phyloP scores from a whole-genome alignment of 2,113 vertebrate species.

The Pterophyllum scalare region DNA sequence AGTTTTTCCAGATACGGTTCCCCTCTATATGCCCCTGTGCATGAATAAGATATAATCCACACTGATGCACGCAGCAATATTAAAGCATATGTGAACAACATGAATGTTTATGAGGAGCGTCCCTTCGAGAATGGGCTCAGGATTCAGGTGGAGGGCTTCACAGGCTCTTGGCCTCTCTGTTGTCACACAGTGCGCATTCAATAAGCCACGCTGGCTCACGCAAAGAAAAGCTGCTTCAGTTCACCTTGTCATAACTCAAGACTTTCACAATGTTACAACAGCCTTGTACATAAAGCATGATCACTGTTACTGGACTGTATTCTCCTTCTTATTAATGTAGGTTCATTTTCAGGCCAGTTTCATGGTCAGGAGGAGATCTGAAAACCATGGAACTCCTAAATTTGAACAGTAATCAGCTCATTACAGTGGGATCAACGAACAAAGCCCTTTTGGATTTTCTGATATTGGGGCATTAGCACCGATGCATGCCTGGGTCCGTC shows the following conservation, averaged over 20 bases:
- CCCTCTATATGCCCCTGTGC: neutral
- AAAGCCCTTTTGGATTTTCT: neutral
- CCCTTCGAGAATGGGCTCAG: slow-evolving; percentile 5
- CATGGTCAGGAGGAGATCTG: neutral
- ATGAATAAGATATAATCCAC: neutral
- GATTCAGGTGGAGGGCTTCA: slow-evolving; percentile 35
- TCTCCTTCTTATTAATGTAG: neutral
- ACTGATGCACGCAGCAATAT: neutral
- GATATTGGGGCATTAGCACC: neutral
- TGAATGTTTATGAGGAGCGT: slow-evolving; percentile 60
- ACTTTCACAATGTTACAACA: neutral
- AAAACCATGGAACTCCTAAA: neutral
- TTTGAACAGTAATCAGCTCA: neutral
- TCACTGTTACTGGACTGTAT: neutral
- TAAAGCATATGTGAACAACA: slow-evolving; percentile 36
- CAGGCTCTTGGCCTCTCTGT: neutral
- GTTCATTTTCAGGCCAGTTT: neutral
- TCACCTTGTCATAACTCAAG: neutral
- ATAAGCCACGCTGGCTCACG: neutral
- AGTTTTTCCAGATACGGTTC: neutral
- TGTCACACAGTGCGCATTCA: slow-evolving; percentile 22
- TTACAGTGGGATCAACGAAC: neutral
- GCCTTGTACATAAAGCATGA: neutral
- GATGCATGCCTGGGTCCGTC: neutral
- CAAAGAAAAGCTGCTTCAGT: neutral